Evolutionary conservation across 2,888 invertebrate genomes (phyloP), one percentile per base, ranked within the genome.

Genomic region (Pegoplata infirma): DNA sequence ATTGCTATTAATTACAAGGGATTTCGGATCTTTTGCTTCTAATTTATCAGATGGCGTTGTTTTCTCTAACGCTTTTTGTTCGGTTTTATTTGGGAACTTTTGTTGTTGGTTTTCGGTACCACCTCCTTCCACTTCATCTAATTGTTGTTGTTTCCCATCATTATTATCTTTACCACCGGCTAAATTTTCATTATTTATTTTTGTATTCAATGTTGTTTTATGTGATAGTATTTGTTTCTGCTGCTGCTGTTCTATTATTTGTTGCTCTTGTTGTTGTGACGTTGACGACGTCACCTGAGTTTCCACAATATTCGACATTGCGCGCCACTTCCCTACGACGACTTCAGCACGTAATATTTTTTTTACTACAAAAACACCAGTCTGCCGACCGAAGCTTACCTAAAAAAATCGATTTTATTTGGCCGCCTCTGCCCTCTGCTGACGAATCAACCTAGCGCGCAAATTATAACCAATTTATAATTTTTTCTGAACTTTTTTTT

Each of bases 351-450:
- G 71, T 75, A 74, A 56, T 56, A 53, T 61, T 68, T 23, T 36
- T 19, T 59, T n/a, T 46, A 16, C 32, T 49, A 49, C 61, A 58
- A 47, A 28, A 58, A 68, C 17, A 49, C 53, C 8, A 16, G 63
- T 46, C 69, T 58, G 19, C 40, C 55, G 32, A 56, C 40, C 55
- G 32, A 56, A 69, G 68, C 49, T 69, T 8, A 56, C 21, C 12
- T 3, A 64, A 63, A 75, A 78, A 74, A 67, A 78, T 79, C 79
- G 79, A 79, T 79, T 75, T 78, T 79, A 63, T 75, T 79, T 66
- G 66, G 19, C 67, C 75, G 72, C 71, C 25, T 58, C 51, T 21
- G 56, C 17, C 71, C 25, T 58, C 51, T 21, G 56, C 17, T 56
- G 44, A 28, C 19, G 19, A 49, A 32, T 63, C 32, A 17, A 47